Evolutionary conservation across 2,888 invertebrate species (phyloP).

Genomic region (Poecilus cupreus): DNA sequence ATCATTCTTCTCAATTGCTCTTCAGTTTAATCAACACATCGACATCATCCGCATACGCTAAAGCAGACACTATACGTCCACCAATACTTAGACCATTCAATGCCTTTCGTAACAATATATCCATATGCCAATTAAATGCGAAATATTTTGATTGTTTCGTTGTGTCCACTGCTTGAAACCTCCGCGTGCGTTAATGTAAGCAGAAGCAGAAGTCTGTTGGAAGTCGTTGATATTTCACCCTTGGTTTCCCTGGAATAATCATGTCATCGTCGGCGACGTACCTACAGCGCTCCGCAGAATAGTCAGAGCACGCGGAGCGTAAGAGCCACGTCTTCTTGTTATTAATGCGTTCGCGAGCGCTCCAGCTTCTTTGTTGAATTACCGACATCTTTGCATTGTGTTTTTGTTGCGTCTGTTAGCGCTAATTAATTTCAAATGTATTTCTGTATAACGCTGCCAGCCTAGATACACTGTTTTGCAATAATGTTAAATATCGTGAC

Average conservation of each 20-base stretch:
- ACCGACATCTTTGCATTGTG: constrained; percentile 43
- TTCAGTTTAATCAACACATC: too few relatives aligned
- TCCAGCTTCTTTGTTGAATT: constrained; percentile 34
- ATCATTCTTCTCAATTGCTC: too few relatives aligned
- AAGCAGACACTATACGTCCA: too few relatives aligned
- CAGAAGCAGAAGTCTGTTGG: not conserved
- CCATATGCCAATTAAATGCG: too few relatives aligned
- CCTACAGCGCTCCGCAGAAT: not conserved
- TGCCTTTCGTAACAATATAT: too few relatives aligned
- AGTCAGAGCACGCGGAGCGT: not conserved
- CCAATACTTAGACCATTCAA: too few relatives aligned
- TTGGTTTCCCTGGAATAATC: constrained; percentile 33
- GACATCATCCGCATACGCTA: too few relatives aligned
- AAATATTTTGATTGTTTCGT: too few relatives aligned
- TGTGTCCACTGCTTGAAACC: too few relatives aligned
- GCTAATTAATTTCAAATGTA: constrained; percentile 44
- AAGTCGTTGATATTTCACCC: constrained; percentile 26
- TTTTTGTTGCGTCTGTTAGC: constrained; percentile 29
- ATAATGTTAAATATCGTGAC: constrained; percentile 25
- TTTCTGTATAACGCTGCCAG: constrained; percentile 17
- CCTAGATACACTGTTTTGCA: constrained; percentile 19
- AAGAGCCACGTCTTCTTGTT: constrained; percentile 6
- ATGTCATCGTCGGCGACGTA: constrained; percentile 4
- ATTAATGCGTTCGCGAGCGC: constrained; percentile 19
- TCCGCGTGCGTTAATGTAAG: too few relatives aligned